Base-by-base conservation (phyloP, 2,888 invertebrate species). In the Andrena flavipes region DNA sequence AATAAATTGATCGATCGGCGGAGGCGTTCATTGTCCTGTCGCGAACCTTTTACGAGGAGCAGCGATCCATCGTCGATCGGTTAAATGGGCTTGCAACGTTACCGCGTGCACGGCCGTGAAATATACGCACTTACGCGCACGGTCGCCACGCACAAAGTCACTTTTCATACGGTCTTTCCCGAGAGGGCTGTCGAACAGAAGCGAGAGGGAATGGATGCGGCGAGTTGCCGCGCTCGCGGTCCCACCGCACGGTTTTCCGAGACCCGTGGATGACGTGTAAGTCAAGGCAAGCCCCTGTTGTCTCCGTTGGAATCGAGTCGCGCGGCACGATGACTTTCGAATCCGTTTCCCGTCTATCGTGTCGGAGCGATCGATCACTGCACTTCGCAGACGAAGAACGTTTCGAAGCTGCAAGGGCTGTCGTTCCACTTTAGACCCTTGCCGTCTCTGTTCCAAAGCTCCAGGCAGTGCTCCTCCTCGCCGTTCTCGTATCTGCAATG, bases 401-500 rank as follows among this genome's bases (percentile, higher is more conserved):
- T 98, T 94, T 98, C 98, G 91, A 98, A 98, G 84, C 98, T 98
- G 94, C 98, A 98, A 0, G 98, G 98, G 0, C 98, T 98, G 93
- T 98, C 98, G 94, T 98, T 98, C 98, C 98, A 98, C 92, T 98
- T 98, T 16, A 98, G 95, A 0, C 98, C 98, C 93, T 98, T 98
- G 82, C 98, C 98, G 92, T 98, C 98, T 84, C 98, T 95, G 94
- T 98, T 97, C 98, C 98, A 98, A 29, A 98, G 95, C 93, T 98
- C 98, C 84, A 98, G 93, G 90, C 98, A 98, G 94, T 98, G 98
- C 93, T 98, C 98, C 93, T 98, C 98, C 94, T 98, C 98, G 6
- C 98, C 98, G 92, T 98, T 98, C 94, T 98, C 98, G 94, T 97
- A 97, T 87, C 97, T 96, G 70, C 0, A 87, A 86, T 13, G n/a